Evolutionary conservation across 2,113 vertebrate genomes (phyloP).

Genomic region (Bufo bufo): DNA sequence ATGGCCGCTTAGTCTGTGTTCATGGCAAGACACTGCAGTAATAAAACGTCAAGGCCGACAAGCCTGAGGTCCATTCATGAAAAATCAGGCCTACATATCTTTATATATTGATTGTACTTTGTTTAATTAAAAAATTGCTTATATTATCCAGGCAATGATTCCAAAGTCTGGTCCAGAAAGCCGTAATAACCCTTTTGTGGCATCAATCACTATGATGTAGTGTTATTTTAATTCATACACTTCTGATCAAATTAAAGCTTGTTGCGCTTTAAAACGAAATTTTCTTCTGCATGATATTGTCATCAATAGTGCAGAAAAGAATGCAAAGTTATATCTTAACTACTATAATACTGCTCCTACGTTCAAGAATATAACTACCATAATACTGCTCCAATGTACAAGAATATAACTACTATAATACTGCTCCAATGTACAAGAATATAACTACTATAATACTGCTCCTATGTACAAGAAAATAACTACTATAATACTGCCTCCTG

Average conservation of each 20-base stretch:
- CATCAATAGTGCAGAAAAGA: too few species aligned
- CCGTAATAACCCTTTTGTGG: not conserved
- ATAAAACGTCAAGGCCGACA: not conserved
- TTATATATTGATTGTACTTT: not conserved
- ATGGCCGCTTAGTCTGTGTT: not conserved
- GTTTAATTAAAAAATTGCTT: not conserved
- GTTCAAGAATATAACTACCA: not conserved
- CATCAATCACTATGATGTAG: not conserved
- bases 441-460: slow-evolving; percentile 11
- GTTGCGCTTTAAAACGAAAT: too few species aligned
- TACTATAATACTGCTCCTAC: not conserved
- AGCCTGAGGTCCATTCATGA: not conserved
- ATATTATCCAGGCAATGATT: not conserved
- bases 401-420: slow-evolving; percentile 10
- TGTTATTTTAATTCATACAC: not conserved
- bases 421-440: not conserved
- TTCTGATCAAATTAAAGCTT: too few species aligned
- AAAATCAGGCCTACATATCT: too few species aligned
- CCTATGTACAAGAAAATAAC: slow-evolving; percentile 2
- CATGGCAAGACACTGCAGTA: not conserved
- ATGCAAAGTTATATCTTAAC: not conserved
- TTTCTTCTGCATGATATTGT: too few species aligned
- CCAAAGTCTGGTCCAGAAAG: not conserved
- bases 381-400: not conserved
- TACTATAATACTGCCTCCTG: not conserved